Conservation (phyloP, 2,797 vertebrate species). For the Xerus rutilus region DNA sequence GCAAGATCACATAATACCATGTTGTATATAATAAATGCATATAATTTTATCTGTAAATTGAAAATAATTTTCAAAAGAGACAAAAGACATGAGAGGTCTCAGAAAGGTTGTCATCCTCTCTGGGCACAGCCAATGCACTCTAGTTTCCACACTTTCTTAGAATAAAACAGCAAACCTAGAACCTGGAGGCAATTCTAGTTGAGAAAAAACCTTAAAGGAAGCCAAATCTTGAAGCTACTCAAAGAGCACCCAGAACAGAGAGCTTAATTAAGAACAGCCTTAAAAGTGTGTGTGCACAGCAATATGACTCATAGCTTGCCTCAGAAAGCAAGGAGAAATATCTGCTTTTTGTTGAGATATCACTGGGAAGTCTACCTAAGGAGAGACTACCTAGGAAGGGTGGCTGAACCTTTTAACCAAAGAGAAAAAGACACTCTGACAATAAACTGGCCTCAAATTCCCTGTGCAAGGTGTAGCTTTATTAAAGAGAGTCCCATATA, state of each 20-base stretch:
- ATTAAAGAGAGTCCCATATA: not conserved
- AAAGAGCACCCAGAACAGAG: not conserved
- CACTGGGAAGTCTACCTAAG: not conserved
- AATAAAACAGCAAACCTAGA: not conserved
- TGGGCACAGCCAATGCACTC: not conserved
- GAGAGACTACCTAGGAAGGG: not conserved
- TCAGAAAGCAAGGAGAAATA: not conserved
- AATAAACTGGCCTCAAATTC: slow-evolving; percentile 17
- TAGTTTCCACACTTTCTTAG: not conserved
- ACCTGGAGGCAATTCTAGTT: not conserved
- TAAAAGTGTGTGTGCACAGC: not conserved
- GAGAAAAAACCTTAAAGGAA: slow-evolving; percentile 1
- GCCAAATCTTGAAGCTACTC: not conserved
- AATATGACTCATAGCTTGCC: not conserved
- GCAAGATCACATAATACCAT: not conserved
- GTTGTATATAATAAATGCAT: not conserved
- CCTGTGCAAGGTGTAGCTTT: not conserved
- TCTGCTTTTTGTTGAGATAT: not conserved
- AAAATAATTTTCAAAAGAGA: not conserved
- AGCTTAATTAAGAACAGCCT: not conserved
- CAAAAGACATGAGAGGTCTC: not conserved
- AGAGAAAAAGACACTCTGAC: not conserved
- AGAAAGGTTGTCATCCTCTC: not conserved
- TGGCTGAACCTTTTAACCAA: not conserved
- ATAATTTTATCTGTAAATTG: not conserved